A percentile compares a stretch with the other conserved stretches of the same genome.
phyloP scores from a whole-genome alignment of 2,113 vertebrate species.

The Nycticebus coucang region DNA sequence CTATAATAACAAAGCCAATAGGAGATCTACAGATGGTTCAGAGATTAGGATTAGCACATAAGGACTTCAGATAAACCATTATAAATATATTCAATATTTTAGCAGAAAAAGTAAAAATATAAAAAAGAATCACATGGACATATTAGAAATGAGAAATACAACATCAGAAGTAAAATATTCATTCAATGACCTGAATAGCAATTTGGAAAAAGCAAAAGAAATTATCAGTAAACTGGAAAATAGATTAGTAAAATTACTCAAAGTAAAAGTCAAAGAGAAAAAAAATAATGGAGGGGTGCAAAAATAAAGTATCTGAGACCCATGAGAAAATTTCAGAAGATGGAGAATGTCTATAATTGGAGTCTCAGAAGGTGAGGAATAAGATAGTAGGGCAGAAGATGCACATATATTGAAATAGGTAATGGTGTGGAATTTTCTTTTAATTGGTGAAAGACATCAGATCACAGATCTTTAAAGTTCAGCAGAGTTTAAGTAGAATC shows the following conservation, averaged over 20 bases:
- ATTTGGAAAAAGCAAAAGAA: neutral
- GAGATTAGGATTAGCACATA: neutral
- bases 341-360: neutral
- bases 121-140: neutral
- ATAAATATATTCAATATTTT: conserved; percentile 22
- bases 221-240: neutral
- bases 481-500: neutral
- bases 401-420: neutral
- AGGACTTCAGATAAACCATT: neutral
- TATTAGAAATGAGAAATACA: neutral
- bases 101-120: neutral
- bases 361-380: neutral
- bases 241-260: neutral
- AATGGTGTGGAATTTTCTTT: neutral
- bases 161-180: neutral
- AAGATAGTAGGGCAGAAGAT: neutral
- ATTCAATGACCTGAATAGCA: neutral
- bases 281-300: neutral
- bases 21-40: neutral
- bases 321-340: neutral
- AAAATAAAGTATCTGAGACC: neutral
- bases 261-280: conserved; percentile 1
- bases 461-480: neutral
- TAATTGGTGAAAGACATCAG: neutral
- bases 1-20: neutral